Base-by-base conservation (phyloP, 2,888 invertebrate genomes). In the Reticulitermes lucifugus region DNA sequence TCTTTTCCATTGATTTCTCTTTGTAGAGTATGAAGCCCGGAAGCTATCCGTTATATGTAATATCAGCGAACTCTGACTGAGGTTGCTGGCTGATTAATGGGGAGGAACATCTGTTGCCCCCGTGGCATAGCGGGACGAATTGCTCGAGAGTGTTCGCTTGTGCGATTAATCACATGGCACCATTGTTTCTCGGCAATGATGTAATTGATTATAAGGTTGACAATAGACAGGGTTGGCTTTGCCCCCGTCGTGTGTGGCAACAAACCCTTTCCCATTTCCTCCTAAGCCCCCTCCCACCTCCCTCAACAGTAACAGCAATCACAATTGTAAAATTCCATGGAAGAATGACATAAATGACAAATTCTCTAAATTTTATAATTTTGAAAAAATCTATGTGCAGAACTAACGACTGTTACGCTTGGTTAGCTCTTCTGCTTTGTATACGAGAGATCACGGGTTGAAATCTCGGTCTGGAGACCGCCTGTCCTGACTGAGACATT, bases 171-270 rank as follows among this genome's bases (percentile, higher is more conserved):
- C 86, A 86, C 86, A 29, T 70, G 77, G 43, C 75, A 73, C 84
- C 85, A 86, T 86, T 86, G 86, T 86, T 86, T 86, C 75, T 59
- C 75, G 59, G 35, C 79, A 79, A 79, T 79, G 85, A 86, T 85
- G 86, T 86, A 86, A 86, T 86, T 86, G 86, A 86, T 86, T 86
- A 86, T 86, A 84, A 85, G 86, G 86, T 86, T 86, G 86, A 86
- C 86, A 86, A 86, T 86, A 75, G 86, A 86, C 83, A 81, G 77
- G 83, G 35, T 70, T 71, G 80, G 83, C 85, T 85, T 79, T 70
- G 46, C 43, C 65, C 70, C 2, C 46, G 2, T 43, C 41, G 75
- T 75, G 77, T 73, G 73, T 35, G 73, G 14, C 41, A 73, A 10
- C 73, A 18, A 73, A 14, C 73, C 73, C 73, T 41, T 73, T 22